A percentile compares a stretch with the other conserved stretches of the same genome.
phyloP scores from a whole-genome alignment of 2,888 invertebrate genomes.

The Ophraella communa region DNA sequence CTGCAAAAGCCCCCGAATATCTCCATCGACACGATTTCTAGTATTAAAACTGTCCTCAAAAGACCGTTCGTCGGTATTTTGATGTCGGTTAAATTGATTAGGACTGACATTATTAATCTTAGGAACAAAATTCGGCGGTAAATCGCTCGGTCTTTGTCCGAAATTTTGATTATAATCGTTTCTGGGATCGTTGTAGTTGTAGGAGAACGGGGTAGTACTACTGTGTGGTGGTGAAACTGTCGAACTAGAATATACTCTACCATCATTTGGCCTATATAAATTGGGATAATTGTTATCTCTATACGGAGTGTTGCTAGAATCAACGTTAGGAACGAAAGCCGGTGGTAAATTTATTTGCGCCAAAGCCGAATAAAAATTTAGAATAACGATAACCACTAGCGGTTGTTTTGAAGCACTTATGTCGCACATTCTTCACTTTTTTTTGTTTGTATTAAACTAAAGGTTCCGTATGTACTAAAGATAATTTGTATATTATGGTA shows the following conservation, averaged over 20 bases:
- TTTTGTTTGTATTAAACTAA: conserved; percentile 39
- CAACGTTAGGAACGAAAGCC: conserved; percentile 33
- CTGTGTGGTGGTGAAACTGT: conserved; percentile 8
- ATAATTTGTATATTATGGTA: conserved; percentile 24
- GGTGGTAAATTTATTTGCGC: conserved; percentile 28
- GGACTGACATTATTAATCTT: conserved; percentile 14
- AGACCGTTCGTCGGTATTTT: conserved; percentile 8
- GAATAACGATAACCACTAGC: conserved; percentile 28
- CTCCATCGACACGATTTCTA: conserved; percentile 47
- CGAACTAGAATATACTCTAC: background rate
- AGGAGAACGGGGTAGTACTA: conserved; percentile 7
- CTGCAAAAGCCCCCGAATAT: conserved; percentile 67
- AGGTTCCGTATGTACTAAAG: conserved; percentile 50
- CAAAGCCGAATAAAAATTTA: conserved; percentile 13
- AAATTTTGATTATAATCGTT: conserved; percentile 23
- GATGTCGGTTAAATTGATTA: conserved; percentile 6
- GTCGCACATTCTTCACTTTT: conserved; percentile 50
- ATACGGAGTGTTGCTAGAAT: conserved; percentile 36
- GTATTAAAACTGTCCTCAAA: conserved; percentile 32
- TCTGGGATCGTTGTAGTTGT: conserved; percentile 28
- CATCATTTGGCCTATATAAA: background rate
- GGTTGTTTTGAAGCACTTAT: conserved; percentile 47
- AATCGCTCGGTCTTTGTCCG: conserved; percentile 26
- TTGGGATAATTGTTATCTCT: conserved; percentile 6
- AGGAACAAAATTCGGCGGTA: conserved; percentile 14